Conservation (phyloP, 2,888 invertebrate genomes). For the Drosophila longiperda region DNA sequence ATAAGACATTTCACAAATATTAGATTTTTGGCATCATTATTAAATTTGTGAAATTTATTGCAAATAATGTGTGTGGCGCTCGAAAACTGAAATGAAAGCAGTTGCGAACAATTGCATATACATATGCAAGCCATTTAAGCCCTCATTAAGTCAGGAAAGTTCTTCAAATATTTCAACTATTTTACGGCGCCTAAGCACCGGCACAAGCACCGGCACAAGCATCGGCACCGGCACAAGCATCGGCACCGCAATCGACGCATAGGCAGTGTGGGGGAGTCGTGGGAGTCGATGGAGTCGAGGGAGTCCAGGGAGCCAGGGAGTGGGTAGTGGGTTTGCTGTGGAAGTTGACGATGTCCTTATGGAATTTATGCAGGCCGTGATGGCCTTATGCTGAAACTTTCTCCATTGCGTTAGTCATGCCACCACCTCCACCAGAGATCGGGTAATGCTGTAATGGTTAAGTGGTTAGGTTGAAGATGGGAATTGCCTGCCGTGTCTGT, state of each 20-base stretch:
- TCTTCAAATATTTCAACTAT: constrained; percentile 68
- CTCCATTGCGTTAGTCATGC: constrained; percentile 53
- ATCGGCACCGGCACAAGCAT: constrained; percentile 1
- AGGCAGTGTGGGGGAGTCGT: constrained; percentile 17
- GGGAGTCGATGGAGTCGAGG: not conserved
- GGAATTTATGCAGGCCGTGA: constrained; percentile 66
- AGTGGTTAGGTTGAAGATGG: constrained; percentile 22
- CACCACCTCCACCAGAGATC: constrained; percentile 27
- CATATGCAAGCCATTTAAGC: constrained; percentile 66
- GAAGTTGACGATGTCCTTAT: constrained; percentile 55
- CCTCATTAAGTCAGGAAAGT: constrained; percentile 68
- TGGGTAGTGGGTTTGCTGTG: not conserved
- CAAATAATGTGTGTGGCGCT: constrained; percentile 9
- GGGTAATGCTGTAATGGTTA: constrained; percentile 37
- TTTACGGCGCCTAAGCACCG: constrained; percentile 66
- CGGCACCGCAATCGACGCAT: constrained; percentile 29
- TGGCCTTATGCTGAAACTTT: constrained; percentile 58
- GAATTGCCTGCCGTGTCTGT: constrained; percentile 37
- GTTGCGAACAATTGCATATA: constrained; percentile 58
- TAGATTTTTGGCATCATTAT: not conserved
- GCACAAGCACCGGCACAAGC: constrained; percentile 6
- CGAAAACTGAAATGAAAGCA: constrained; percentile 29
- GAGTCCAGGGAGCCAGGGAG: not conserved
- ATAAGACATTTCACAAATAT: too few relatives aligned
- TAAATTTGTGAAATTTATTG: not conserved